Base-by-base conservation (phyloP, 2,113 vertebrate species). In the Neogale vison region DNA sequence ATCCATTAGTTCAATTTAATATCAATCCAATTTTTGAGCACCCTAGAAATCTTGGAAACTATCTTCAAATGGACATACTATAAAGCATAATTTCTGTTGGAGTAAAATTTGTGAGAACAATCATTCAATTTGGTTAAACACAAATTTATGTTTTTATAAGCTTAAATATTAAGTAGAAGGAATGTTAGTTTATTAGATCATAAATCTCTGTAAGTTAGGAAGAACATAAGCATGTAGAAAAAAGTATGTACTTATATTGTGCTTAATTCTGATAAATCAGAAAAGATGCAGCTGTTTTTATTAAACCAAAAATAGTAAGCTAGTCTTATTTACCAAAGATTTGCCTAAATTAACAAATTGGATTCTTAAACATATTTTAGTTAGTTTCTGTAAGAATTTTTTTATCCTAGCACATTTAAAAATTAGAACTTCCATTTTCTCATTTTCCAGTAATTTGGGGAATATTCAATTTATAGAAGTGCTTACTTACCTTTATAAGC, bases 91-190 rank as follows among this genome's bases (percentile, higher is more conserved):
- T 24, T 84, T 79, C 13, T 71, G 21, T 47, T 29, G 34, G 47
- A 59, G 34, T 92, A 52, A 87, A 91, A 96, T 88, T 76, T 92
- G 50, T 63, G 61, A 71, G n/a, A 84, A 63, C 88, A 93, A 89
- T 71, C 11, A 23, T 45, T 79, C 42, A 55, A 93, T 80, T 80
- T 85, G 42, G 9, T 57, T 63, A 80, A 93, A 55, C 17, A 84
- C 42, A 89, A 71, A 55, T 89, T 71, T 80, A 61, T 7, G 74
- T 77, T 92, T 45, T 65, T 94, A 77, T 79, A 72, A 42, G 29
- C 34, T 84, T 85, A 84, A 92, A 84, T 34, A 45, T 71, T 91
- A 91, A 61, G 18, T 50, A n/a, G 17, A 93, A 67, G 47, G 50
- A 74, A 87, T 77, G 24, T 21, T 57, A 24, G 7, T 17, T 86